A percentile compares a stretch with the other conserved stretches of the same genome.
Conservation (phyloP, 2,888 invertebrate species). For the Teinopalpus imperialis region DNA sequence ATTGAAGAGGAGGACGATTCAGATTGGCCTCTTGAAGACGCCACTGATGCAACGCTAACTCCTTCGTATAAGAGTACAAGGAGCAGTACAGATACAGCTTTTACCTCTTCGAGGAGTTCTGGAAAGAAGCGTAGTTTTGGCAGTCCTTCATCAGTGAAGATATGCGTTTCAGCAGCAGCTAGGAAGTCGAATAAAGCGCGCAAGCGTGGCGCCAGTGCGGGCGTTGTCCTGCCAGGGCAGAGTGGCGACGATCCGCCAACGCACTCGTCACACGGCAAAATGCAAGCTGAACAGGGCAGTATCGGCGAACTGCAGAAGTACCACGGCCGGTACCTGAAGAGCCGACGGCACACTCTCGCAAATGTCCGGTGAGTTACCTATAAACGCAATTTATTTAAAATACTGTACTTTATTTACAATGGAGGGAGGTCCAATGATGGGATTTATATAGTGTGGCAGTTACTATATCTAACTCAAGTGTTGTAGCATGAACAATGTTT, state of each 20-base stretch:
- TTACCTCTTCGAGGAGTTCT: conserved; percentile 72
- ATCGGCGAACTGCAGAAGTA: conserved; percentile 95
- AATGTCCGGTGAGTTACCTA: conserved; percentile 96
- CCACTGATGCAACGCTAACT: conserved; percentile 73
- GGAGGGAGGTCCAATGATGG: no score
- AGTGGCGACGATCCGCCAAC: conserved; percentile 59
- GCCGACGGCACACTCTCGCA: conserved; percentile 93
- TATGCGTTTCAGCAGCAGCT: conserved; percentile 80
- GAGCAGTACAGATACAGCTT: conserved; percentile 77
- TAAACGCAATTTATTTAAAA: no score
- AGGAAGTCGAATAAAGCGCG: conserved; percentile 77
- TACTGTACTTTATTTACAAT: no score
- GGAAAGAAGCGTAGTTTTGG: conserved; percentile 78
- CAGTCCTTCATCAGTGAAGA: conserved; percentile 82
- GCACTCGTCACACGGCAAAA: conserved; percentile 82
- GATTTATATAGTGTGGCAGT: no score
- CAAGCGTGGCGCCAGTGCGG: conserved; percentile 71
- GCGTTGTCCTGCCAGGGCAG: conserved; percentile 38
- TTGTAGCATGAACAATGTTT: no score
- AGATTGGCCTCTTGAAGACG: conserved; percentile 79
- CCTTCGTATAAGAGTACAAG: conserved; percentile 77
- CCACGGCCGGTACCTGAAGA: conserved; percentile 92
- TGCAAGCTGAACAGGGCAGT: conserved; percentile 96
- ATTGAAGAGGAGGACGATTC: conserved; percentile 92
- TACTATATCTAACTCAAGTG: no score